phyloP scores from a whole-genome alignment of 2,113 vertebrate species.

The Centrocercus urophasianus region DNA sequence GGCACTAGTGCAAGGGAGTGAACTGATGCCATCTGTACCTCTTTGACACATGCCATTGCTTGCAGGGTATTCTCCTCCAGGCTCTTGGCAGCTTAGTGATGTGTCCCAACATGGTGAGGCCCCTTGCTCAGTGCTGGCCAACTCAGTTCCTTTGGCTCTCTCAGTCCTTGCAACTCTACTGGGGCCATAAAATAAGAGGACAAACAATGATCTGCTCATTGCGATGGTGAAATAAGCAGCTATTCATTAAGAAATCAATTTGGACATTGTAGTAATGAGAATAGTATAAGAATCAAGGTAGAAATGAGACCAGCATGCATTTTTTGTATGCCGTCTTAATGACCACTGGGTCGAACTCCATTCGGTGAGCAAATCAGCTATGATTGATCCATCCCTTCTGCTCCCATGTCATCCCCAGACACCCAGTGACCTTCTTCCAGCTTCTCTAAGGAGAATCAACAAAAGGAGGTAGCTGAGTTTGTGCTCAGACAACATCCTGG shows the following conservation, averaged over 20 bases:
- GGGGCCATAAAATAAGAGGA: neutral
- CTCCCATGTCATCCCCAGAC: neutral
- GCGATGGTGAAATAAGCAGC: neutral
- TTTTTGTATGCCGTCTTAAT: neutral
- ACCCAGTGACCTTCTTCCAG: neutral
- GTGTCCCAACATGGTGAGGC: neutral
- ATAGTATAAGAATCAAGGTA: neutral
- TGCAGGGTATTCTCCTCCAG: neutral
- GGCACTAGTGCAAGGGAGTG: neutral
- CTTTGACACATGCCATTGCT: neutral
- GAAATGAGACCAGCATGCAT: neutral
- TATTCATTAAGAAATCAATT: neutral
- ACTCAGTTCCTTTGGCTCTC: neutral
- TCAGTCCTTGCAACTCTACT: neutral
- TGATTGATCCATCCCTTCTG: fast-evolving
- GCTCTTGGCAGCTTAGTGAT: neutral
- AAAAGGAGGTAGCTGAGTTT: no score
- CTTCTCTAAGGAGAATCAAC: no score
- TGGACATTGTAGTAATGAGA: neutral
- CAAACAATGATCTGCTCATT: neutral
- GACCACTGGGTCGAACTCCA: neutral
- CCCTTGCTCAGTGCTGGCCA: neutral
- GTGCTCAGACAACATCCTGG: no score
- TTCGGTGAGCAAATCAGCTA: neutral
- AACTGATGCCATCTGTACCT: neutral